phyloP scores from a whole-genome alignment of 2,113 vertebrate species.

The Psettodes erumei region DNA sequence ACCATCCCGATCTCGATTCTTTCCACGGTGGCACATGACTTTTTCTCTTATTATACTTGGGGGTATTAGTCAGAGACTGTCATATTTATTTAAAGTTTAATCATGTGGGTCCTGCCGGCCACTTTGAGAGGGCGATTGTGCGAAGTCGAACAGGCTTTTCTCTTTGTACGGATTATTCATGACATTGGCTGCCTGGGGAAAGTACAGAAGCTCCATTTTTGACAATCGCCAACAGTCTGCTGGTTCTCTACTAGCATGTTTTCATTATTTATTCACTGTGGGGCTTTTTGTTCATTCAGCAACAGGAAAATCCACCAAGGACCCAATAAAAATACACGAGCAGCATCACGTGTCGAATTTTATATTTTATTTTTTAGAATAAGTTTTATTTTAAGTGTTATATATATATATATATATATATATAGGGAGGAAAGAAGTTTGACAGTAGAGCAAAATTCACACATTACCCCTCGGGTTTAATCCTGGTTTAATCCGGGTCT shows the following conservation, averaged over 20 bases:
- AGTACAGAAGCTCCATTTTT: too few relatives aligned
- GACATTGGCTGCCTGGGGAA: neutral
- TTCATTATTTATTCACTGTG: too few relatives aligned
- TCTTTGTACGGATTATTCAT: slow-evolving; percentile 14
- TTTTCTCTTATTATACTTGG: neutral
- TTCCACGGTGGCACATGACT: neutral
- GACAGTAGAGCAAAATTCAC: slow-evolving; percentile 10
- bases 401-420: too few relatives aligned
- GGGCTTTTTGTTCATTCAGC: too few relatives aligned
- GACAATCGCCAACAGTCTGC: too few relatives aligned
- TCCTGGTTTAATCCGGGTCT: slow-evolving; percentile 23
- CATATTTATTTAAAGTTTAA: neutral
- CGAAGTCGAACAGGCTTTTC: neutral
- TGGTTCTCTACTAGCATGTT: too few relatives aligned
- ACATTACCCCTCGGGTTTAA: slow-evolving; percentile 4
- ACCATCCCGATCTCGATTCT: neutral
- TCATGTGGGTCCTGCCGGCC: neutral
- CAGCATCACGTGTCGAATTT: neutral
- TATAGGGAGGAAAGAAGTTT: too few relatives aligned
- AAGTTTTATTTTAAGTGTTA: neutral
- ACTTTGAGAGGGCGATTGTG: neutral
- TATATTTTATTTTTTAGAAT: neutral
- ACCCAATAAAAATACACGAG: neutral
- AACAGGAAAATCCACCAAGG: neutral
- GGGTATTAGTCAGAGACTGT: neutral